Percentiles rank a stretch among this genome's conserved stretches.
Evolutionary conservation across 1,140 invertebrate genomes (phyloP).

Genomic region (Drosophila ogumai): DNA sequence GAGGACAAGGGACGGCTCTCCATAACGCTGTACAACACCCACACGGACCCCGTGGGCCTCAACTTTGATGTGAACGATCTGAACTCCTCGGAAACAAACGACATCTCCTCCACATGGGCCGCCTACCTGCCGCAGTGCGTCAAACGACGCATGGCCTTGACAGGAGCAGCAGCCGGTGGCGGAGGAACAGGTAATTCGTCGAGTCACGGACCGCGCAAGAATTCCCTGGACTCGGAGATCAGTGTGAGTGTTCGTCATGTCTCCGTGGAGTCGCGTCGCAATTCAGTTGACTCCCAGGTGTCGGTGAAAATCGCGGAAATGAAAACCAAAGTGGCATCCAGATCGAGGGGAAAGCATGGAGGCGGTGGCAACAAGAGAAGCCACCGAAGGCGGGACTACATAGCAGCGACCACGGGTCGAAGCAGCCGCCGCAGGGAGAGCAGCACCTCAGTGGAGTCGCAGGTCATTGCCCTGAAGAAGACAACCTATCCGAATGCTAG

Average conservation of each 20-base stretch:
- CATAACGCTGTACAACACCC: slow-evolving; percentile 93
- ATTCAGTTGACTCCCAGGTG: slow-evolving; percentile 92
- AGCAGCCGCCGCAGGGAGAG: slow-evolving; percentile 88
- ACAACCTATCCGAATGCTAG: slow-evolving; percentile 80
- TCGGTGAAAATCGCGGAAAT: slow-evolving; percentile 93
- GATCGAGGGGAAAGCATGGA: slow-evolving; percentile 85
- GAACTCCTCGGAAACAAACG: slow-evolving; percentile 91
- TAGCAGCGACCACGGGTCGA: slow-evolving; percentile 84
- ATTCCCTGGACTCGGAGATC: slow-evolving; percentile 91
- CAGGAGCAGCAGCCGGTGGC: slow-evolving; percentile 85
- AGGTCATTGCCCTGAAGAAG: slow-evolving; percentile 86
- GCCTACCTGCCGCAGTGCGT: slow-evolving; percentile 94
- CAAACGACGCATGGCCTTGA: slow-evolving; percentile 91
- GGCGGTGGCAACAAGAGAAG: slow-evolving; percentile 75
- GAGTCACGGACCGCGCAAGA: slow-evolving; percentile 86
- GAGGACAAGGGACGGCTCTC: slow-evolving; percentile 93
- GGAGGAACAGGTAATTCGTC: slow-evolving; percentile 87
- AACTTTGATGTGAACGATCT: slow-evolving; percentile 90
- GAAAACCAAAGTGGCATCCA: slow-evolving; percentile 89
- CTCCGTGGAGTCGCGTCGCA: slow-evolving; percentile 92
- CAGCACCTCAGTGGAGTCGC: slow-evolving; percentile 92
- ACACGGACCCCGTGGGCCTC: slow-evolving; percentile 95
- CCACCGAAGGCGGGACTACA: slow-evolving; percentile 84
- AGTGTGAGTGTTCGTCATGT: slow-evolving; percentile 92
- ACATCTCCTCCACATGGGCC: slow-evolving; percentile 93